A percentile compares a stretch with the other conserved stretches of the same genome.
Evolutionary conservation across 2,113 vertebrate species (phyloP).

Genomic region (Phrynocephalus versicolor): DNA sequence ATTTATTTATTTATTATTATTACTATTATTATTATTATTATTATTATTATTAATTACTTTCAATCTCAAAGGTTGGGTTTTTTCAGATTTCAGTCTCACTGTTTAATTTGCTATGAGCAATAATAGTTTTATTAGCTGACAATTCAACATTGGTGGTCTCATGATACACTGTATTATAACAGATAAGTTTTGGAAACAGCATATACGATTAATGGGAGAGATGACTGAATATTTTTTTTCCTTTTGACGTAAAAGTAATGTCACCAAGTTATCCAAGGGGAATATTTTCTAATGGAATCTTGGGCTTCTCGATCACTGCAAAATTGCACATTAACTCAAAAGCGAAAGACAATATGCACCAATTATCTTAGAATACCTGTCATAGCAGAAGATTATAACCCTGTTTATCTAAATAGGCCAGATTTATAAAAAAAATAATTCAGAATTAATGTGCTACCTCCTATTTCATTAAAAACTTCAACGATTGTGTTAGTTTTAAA

Average conservation of each 20-base stretch:
- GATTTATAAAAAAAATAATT: too few relatives aligned
- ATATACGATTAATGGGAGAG: not conserved
- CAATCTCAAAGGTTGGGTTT: too few relatives aligned
- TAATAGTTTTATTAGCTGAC: not conserved
- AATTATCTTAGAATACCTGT: not conserved
- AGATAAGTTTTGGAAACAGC: not conserved
- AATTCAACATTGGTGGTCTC: too few relatives aligned
- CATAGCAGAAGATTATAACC: not conserved
- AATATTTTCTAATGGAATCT: not conserved
- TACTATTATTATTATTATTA: too few relatives aligned
- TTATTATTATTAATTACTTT: too few relatives aligned
- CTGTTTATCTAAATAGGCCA: not conserved
- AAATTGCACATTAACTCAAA: not conserved
- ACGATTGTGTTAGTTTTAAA: too few relatives aligned
- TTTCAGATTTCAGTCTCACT: not conserved
- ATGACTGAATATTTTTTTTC: not conserved
- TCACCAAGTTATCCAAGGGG: not conserved
- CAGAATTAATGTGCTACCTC: too few relatives aligned
- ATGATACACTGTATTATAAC: not conserved
- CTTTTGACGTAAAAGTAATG: not conserved
- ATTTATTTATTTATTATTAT: too few relatives aligned
- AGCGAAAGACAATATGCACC: not conserved
- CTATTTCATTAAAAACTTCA: too few relatives aligned
- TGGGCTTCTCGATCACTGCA: not conserved
- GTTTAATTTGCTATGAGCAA: not conserved